Conservation (phyloP, 2,888 invertebrate genomes). For the Eupsilia transversa region DNA sequence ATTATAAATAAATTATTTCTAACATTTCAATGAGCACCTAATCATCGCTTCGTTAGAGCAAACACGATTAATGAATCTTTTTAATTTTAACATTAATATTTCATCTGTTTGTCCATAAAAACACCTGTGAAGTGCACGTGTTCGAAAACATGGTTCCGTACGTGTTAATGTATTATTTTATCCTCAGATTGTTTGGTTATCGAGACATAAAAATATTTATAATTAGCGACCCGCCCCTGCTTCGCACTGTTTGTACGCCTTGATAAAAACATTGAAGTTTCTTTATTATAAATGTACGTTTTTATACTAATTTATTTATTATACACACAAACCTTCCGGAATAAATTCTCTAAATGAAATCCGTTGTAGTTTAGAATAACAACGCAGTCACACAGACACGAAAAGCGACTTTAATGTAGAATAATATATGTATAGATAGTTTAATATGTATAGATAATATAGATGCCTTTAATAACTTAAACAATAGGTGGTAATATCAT, state of each 20-base stretch:
- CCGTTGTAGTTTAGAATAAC: no score
- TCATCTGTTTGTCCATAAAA: conserved; percentile 11
- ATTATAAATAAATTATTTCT: background rate
- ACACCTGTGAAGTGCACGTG: background rate
- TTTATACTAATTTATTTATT: no score
- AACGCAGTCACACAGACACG: no score
- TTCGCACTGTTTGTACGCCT: no score
- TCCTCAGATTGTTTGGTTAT: conserved; percentile 6
- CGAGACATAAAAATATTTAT: background rate
- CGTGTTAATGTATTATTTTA: background rate
- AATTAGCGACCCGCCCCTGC: no score
- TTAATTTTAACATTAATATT: conserved; percentile 45
- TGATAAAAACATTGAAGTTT: no score
- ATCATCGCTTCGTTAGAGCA: conserved; percentile 44
- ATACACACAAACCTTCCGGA: no score
- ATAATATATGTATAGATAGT: no score
- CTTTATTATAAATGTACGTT: no score
- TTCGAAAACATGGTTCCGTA: conserved; percentile 17
- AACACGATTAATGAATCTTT: conserved; percentile 42
- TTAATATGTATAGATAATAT: no score
- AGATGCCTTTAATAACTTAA: background rate
- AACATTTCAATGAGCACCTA: conserved; percentile 41
- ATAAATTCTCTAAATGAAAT: no score
- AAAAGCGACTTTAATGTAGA: no score
- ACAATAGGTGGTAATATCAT: background rate